Conservation (phyloP, 1,140 invertebrate genomes). For the Stegodyphus dumicola region DNA sequence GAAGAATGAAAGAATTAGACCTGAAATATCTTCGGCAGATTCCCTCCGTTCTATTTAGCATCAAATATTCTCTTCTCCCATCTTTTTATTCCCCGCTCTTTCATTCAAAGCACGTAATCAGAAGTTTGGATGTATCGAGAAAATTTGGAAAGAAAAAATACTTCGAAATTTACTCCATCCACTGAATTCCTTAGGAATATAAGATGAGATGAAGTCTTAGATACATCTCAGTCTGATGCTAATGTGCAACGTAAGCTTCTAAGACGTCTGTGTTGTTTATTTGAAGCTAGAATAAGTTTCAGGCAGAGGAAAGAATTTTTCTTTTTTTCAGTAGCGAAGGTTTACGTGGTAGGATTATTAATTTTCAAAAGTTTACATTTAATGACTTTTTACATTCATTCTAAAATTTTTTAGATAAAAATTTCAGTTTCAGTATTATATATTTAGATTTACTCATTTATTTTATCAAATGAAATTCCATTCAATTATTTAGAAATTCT, state of each 20-base stretch:
- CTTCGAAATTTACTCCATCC: background rate
- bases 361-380: background rate
- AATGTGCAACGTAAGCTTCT: conserved; percentile 27
- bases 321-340: background rate
- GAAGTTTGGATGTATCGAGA: background rate
- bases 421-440: no score
- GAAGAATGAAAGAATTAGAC: conserved; percentile 7
- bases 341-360: conserved; percentile 33
- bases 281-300: conserved; percentile 12
- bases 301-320: conserved; percentile 7
- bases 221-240: conserved; percentile 10
- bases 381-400: no score
- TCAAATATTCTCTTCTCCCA: no score
- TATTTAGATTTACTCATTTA: no score
- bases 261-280: conserved; percentile 39
- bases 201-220: conserved; percentile 17
- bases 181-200: background rate
- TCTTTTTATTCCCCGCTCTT: conserved; percentile 5
- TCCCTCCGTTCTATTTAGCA: background rate
- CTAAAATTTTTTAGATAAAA: no score
- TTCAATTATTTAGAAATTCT: no score
- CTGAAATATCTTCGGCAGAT: background rate
- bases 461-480: no score
- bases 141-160: conserved; percentile 9
- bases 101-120: conserved; percentile 41